These are phyloP conservation scores for Siniperca undulata DNA, from an alignment of 2,797 vertebrate species.

Conservation along the genomic window DNA sequence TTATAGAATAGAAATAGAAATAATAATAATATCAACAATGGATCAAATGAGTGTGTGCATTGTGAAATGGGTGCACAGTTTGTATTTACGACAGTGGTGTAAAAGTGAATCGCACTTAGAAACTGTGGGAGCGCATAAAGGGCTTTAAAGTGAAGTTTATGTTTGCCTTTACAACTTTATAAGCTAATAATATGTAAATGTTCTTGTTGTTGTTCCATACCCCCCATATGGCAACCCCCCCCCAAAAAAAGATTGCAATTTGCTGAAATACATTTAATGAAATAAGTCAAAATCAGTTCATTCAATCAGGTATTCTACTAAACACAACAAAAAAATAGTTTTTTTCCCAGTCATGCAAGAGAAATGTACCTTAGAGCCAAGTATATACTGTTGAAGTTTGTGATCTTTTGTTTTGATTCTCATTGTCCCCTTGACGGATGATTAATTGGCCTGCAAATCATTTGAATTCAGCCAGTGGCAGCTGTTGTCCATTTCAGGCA, in stretches of 20 bases:
- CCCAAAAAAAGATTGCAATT: not conserved
- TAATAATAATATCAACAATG: too few relatives aligned
- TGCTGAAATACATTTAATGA: not conserved
- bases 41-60: not conserved
- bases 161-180: not conserved
- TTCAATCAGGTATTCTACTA: not conserved
- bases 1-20: too few relatives aligned
- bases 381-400: not conserved
- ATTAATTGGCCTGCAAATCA: constrained; percentile 57
- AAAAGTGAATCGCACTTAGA: too few relatives aligned
- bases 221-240: too few relatives aligned
- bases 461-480: constrained; percentile 49
- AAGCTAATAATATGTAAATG: not conserved
- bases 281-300: not conserved
- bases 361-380: not conserved
- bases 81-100: too few relatives aligned
- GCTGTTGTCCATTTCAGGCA: constrained; percentile 42
- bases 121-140: too few relatives aligned
- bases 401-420: constrained; percentile 47
- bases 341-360: not conserved
- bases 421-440: constrained; percentile 39
- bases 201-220: not conserved
- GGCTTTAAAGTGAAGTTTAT: too few relatives aligned
- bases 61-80: not conserved
- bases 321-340: not conserved